Evolutionary conservation across 2,888 invertebrate genomes (phyloP), one percentile per base, ranked within the genome.

Genomic region (Argyresthia goedartella): DNA sequence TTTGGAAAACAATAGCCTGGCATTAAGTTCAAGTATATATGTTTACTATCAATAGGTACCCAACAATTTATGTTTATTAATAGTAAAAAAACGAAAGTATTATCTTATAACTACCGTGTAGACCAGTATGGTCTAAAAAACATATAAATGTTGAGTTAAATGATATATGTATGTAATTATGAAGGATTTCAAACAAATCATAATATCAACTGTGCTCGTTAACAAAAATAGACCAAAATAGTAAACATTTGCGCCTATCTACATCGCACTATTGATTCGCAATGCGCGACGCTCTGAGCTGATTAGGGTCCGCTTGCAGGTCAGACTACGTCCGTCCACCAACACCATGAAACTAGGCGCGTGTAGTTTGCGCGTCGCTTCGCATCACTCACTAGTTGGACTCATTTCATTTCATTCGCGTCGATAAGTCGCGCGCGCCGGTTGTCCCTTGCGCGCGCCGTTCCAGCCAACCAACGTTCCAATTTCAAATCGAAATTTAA

Each of bases 251-350:
- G 25, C 25, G 6, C 25, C 3, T 25, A 25, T 25, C 25, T 25
- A 25, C 6, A 25, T 25, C 25, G 25, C n/a, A 13, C 47, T 6
- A 34, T 47, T 11, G n/a, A 10, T 9, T 34, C 25, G 11, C 33
- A 34, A 3, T 47, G 44, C 44, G 15, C 44, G 3, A 13, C 13
- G 8, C 7, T 9, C 44, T 13, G 81, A 80, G 81, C 78, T 75
- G 80, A 84, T 84, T 81, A 81, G 71, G 16, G 53, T 54, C 69
- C 58, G 61, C 66, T 69, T 69, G 69, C 77, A 76, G 75, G 77
- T 76, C 75, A 75, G 64, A 25, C 25, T 69, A 62, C 59, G 70
- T 73, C 57, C 66, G 60, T 59, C 62, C 41, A 35, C 36, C 35
- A 36, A 36, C 50, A 44, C 44, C 50, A 49, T 71, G 76, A 76